Evolutionary conservation across 1,140 invertebrate species (phyloP).

Genomic region (Drosophila pectinifera): DNA sequence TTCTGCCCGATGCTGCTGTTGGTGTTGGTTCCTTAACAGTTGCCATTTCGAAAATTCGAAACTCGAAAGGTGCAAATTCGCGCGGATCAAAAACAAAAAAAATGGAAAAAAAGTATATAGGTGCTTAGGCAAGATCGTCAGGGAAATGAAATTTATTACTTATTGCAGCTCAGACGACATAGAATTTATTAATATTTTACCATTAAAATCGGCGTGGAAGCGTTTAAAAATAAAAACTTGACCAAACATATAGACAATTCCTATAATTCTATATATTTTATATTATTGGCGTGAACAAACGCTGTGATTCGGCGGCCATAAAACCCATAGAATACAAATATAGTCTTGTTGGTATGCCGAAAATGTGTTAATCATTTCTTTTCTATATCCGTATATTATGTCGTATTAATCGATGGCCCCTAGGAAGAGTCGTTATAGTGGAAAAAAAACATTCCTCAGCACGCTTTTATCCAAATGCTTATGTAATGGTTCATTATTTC

Average conservation of each 20-base stretch:
- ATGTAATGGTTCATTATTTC: conserved; percentile 47
- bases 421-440: conserved; percentile 29
- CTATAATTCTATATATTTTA: conserved; percentile 34
- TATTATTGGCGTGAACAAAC: conserved; percentile 57
- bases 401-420: conserved; percentile 45
- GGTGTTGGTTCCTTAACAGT: conserved; percentile 65
- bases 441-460: conserved; percentile 12
- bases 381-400: conserved; percentile 49
- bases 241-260: conserved; percentile 51
- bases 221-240: conserved; percentile 70
- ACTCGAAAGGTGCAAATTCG: conserved; percentile 72
- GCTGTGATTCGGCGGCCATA: conserved; percentile 49
- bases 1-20: conserved; percentile 14
- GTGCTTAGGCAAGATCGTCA: conserved; percentile 18
- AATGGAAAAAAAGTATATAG: conserved; percentile 33
- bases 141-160: conserved; percentile 78
- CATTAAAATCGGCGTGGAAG: conserved; percentile 63
- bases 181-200: conserved; percentile 78
- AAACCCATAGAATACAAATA: conserved; percentile 49
- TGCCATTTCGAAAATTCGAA: conserved; percentile 75
- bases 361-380: conserved; percentile 72
- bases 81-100: conserved; percentile 18
- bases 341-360: conserved; percentile 61
- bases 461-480: conserved; percentile 40
- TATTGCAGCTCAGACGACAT: conserved; percentile 69